phyloP scores from a whole-genome alignment of 2,113 vertebrate species.

The Proteles cristata region DNA sequence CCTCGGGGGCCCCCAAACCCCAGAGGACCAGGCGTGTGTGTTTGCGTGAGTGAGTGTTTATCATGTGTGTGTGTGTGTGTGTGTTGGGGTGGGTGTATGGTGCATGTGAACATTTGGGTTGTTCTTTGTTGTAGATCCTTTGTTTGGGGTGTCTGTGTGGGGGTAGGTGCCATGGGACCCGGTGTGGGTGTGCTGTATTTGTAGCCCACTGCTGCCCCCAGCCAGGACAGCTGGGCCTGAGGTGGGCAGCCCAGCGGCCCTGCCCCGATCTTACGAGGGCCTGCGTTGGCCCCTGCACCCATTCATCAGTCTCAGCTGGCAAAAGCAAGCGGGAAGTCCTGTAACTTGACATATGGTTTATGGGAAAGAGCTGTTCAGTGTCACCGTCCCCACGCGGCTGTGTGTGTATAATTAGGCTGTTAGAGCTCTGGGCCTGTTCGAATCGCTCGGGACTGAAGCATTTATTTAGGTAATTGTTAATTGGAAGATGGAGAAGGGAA shows the following conservation, averaged over 20 bases:
- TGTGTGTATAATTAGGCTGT: constrained; percentile 62
- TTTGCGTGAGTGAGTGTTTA: background rate
- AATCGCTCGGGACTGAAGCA: background rate
- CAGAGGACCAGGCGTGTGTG: background rate
- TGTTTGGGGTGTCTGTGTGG: background rate
- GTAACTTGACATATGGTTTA: constrained; percentile 63
- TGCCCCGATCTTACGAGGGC: background rate
- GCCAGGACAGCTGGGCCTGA: background rate
- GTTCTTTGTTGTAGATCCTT: background rate
- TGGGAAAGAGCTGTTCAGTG: constrained; percentile 16
- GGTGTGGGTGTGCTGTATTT: background rate
- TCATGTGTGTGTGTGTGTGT: background rate
- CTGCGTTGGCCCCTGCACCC: background rate
- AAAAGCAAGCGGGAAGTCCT: background rate
- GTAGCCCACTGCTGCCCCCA: background rate
- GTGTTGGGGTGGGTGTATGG: background rate
- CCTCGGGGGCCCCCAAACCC: constrained; percentile 27
- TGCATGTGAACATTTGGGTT: constrained; percentile 23
- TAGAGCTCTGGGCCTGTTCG: constrained; percentile 8
- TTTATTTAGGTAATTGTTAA: constrained; percentile 75
- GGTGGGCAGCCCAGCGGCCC: background rate
- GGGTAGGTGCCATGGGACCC: background rate
- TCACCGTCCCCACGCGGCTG: background rate
- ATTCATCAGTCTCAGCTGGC: constrained; percentile 32
- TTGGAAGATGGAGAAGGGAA: constrained; percentile 36